Percentiles rank a stretch among this genome's conserved stretches.
Evolutionary conservation across 2,888 invertebrate genomes (phyloP).

Genomic region (Andrena dorsata): DNA sequence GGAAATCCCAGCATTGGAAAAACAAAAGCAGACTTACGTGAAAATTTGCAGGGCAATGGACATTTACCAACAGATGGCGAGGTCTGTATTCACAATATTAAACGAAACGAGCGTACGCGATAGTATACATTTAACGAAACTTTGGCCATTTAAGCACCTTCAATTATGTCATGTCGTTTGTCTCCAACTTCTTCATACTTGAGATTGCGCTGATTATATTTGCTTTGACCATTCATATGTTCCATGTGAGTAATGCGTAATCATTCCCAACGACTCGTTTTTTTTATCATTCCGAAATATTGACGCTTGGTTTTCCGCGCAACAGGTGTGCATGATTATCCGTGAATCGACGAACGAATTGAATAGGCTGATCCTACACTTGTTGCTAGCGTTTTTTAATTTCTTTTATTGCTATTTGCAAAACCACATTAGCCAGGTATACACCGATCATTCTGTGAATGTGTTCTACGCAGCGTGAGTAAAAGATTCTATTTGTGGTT

Average conservation of each 20-base stretch:
- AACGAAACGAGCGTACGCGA: background rate
- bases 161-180: background rate
- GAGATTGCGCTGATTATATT: background rate
- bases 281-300: too few species aligned
- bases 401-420: too few species aligned
- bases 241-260: background rate
- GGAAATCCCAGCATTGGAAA: background rate
- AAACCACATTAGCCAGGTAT: too few species aligned
- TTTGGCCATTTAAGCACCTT: background rate
- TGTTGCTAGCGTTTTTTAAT: too few species aligned
- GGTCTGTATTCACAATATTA: background rate
- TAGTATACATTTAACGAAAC: background rate
- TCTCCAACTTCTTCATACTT: background rate
- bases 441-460: too few species aligned
- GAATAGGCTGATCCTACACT: too few species aligned
- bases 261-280: too few species aligned
- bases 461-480: too few species aligned
- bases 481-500: too few species aligned
- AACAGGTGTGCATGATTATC: too few species aligned
- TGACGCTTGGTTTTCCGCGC: too few species aligned
- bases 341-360: too few species aligned
- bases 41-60: slow-evolving; percentile 12
- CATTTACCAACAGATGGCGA: background rate
- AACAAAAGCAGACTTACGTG: background rate
- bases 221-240: background rate